These are phyloP conservation scores for Oryzias javanicus DNA, from an alignment of 2,113 vertebrate species.

Conservation along the genomic window DNA sequence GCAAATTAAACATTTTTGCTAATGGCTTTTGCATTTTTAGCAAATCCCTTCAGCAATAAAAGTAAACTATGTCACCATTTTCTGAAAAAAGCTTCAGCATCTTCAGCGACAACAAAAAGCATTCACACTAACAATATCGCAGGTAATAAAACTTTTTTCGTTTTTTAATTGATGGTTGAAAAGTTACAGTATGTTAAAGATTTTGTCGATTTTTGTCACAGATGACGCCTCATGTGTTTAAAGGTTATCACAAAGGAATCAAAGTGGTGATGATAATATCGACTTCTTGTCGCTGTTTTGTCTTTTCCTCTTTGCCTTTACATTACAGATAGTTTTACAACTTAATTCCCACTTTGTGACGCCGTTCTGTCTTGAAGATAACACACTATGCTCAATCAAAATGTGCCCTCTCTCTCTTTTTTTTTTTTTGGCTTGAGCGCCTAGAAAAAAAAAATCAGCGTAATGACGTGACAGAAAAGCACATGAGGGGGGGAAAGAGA, in stretches of 20 bases:
- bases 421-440: not conserved
- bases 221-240: no score
- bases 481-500: conserved; percentile 56
- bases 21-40: no score
- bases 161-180: no score
- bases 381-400: not conserved
- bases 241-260: not conserved
- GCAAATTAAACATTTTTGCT: no score
- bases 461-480: conserved; percentile 30
- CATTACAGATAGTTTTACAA: conserved; percentile 1
- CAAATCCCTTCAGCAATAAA: no score
- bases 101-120: no score
- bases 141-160: no score
- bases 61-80: no score
- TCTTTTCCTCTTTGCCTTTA: not conserved
- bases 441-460: conserved; percentile 7
- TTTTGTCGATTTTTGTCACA: no score
- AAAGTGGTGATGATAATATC: not conserved
- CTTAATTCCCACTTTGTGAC: not conserved
- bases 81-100: no score
- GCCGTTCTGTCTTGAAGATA: not conserved
- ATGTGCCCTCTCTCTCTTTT: not conserved
- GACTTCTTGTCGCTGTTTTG: not conserved
- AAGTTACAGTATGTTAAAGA: no score
- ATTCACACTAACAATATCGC: no score